Conservation (phyloP, 2,113 vertebrate species). For the Brachyhypopomus occidentalis region DNA sequence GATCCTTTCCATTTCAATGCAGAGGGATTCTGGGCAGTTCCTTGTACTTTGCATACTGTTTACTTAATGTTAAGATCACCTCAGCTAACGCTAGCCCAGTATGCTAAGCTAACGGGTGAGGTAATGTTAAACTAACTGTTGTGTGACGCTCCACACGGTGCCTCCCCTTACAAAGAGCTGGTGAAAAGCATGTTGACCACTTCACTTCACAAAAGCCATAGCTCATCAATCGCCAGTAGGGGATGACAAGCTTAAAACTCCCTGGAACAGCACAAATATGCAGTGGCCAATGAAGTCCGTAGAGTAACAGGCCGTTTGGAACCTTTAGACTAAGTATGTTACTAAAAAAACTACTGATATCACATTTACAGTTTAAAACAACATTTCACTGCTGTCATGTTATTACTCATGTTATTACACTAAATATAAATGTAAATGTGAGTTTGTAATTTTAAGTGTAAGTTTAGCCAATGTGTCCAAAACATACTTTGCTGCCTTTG, state of each 20-base stretch:
- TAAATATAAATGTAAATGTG: neutral
- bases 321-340: neutral
- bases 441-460: neutral
- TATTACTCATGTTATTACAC: neutral
- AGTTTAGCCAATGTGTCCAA: neutral
- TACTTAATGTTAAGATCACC: constrained; percentile 5
- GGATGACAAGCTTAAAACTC: constrained; percentile 82
- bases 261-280: constrained; percentile 10
- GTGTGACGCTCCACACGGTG: constrained; percentile 73
- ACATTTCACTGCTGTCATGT: neutral
- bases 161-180: constrained; percentile 74
- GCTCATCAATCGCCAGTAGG: constrained; percentile 77
- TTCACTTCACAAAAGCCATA: constrained; percentile 72
- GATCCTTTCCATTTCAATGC: neutral
- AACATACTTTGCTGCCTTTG: neutral
- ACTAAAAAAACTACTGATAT: neutral
- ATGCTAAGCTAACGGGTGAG: neutral
- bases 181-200: constrained; percentile 66
- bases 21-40: neutral
- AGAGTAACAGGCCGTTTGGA: neutral
- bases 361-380: neutral
- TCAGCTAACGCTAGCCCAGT: neutral
- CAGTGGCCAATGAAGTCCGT: neutral
- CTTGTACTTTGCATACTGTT: constrained; percentile 29
- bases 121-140: constrained; percentile 45